phyloP scores from a whole-genome alignment of 2,888 invertebrate species.

The Nomada fabriciana region DNA sequence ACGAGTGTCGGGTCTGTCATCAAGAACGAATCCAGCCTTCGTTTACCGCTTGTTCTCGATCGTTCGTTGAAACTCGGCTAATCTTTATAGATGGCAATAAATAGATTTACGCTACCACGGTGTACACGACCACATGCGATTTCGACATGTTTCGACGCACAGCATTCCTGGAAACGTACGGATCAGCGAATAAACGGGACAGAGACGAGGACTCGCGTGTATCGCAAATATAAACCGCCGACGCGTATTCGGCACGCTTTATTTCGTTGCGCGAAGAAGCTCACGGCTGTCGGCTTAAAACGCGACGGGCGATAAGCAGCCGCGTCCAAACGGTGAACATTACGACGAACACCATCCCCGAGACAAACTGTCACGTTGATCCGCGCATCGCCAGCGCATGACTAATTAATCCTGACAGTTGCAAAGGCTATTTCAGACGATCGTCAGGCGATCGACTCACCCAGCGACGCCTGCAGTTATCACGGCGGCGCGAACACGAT shows the following conservation, averaged over 20 bases:
- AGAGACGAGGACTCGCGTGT: background rate
- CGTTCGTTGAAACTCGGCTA: background rate
- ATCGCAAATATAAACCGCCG: background rate
- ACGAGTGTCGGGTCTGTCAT: too few species aligned
- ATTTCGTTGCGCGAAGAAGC: conserved; percentile 7
- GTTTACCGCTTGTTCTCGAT: background rate
- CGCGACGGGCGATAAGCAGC: conserved; percentile 67
- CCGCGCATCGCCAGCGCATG: conserved; percentile 49
- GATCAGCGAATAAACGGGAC: conserved; percentile 7
- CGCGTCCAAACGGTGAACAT: conserved; percentile 69
- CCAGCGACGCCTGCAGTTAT: conserved; percentile 60
- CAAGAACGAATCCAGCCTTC: background rate
- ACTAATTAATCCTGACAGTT: conserved; percentile 68
- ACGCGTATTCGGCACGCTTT: background rate
- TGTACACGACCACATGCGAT: background rate
- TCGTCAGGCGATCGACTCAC: conserved; percentile 61
- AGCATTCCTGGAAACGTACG: conserved; percentile 7
- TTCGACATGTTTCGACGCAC: conserved; percentile 17
- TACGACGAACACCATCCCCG: conserved; percentile 31
- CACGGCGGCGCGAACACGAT: conserved; percentile 45
- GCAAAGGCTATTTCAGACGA: conserved; percentile 66
- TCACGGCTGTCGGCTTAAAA: conserved; percentile 65
- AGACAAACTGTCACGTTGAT: conserved; percentile 52
- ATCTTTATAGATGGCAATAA: conserved; percentile 43
- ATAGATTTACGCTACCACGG: conserved; percentile 12